Evolutionary conservation across 2,888 invertebrate species (phyloP), one percentile per base, ranked within the genome.

Genomic region (Macrosoma leucophasiata): DNA sequence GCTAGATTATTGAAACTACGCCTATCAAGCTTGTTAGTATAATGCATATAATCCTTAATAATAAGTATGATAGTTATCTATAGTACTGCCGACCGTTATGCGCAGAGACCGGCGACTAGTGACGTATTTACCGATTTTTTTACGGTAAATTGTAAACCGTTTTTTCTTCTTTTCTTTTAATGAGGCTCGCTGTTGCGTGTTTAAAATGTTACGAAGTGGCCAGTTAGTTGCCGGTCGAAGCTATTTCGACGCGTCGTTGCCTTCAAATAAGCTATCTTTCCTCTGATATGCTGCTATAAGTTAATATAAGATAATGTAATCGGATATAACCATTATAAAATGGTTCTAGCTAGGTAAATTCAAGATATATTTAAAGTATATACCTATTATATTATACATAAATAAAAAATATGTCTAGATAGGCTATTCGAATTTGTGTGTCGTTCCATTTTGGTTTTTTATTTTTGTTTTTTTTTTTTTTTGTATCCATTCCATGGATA

Each of bases 311-410:
- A 37, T 35, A 50, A 51, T 50, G 53, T 40, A 39, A 50, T 46
- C 41, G 43, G 48, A 38, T 30, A 48, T 42, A 43, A 43, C 55
- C 62, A 61, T 64, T 63, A 61, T 63, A 65, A 62, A 55, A 65
- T 62, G 66, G 60, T 52, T n/a, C n/a, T 76, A 75, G 75, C 65
- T 76, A 75, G 76, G 69, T 57, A 69, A 73, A 73, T 68, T 71
- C 67, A 64, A 74, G 62, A 70, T 68, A 65, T 67, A 65, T 63
- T n/a, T 55, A 56, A 69, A 70, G 58, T 68, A 60, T n/a, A n/a
- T n/a, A n/a, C n/a, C n/a, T n/a, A n/a, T n/a, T n/a, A 52, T 64
- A 64, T 63, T 62, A 62, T 67, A 68, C 70, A 73, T 66, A 71
- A 62, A 65, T 63, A 59, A 57, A n/a, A n/a, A n/a, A n/a, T n/a